Evolutionary conservation across 2,113 vertebrate genomes (phyloP), one percentile per base, ranked within the genome.

Genomic region (Motacilla alba): DNA sequence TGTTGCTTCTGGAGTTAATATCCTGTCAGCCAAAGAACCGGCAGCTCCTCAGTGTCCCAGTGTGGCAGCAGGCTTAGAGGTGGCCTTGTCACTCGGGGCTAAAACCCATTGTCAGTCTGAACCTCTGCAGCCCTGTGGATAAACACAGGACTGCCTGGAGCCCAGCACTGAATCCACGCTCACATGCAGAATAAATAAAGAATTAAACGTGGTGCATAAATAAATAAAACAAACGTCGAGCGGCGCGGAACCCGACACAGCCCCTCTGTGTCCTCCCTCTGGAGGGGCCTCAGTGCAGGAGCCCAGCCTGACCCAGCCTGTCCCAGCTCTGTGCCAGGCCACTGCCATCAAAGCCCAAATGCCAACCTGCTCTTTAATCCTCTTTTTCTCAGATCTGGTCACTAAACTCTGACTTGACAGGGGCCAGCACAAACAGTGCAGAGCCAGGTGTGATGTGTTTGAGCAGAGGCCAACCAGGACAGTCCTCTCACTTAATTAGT

Each of bases 161-260:
- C 92, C 68, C 15, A 78, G 79, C 80, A 15, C 47, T 89, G 82
- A 92, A 76, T 55, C 94, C 46, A 5, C 1, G 0, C 68, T 89
- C 80, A 26, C 35, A 75, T 5, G 64, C 58, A 94, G 92, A 84
- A 89, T 93, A 96, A 97, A 96, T 95, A 95, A 97, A 95, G 91
- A 92, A 81, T 89, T 94, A 72, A 93, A 83, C 2, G 20, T 0
- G 17, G 67, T 31, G 69, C 76, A 53, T 84, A 90, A 96, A 96
- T 96, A 97, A 97, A 94, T 53, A 84, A 37, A 60, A 13, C 73
- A 60, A 95, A 64, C 11, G 18, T 60, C n/a, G 39, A 75, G 76
- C 11, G 0, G 85, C 3, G 21, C 10, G 3, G 90, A 87, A 78
- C 82, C 59, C 17, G 58, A 84, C 88, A 69, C 73, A 58, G 83